Base-by-base conservation (phyloP, 2,888 invertebrate genomes). In the Habrosyne pyritoides region DNA sequence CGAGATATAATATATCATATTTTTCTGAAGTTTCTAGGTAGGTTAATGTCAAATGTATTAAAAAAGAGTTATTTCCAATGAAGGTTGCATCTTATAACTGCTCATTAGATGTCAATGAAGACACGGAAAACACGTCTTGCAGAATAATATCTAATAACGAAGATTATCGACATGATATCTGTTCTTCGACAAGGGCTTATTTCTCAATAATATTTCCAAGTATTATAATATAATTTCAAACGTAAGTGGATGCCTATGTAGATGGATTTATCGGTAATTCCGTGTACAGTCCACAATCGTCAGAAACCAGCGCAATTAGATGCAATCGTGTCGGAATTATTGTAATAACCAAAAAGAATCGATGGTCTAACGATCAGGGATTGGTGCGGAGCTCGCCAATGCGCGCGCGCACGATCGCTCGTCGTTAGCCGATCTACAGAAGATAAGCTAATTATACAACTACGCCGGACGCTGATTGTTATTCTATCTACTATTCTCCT, bases 321-420 rank as follows among this genome's bases (percentile, higher is more conserved):
- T 81, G 83, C 83, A 88, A 88, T 92, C 87, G 88, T 86, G 86
- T 82, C 72, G 84, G 81, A 90, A 91, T 92, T 91, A 92, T 92
- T 91, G 87, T 92, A 91, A 91, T 92, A 89, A 92, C 85, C 83
- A 84, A 91, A 91, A 91, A 91, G 84, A 90, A 90, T 90, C 84
- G 86, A 87, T 87, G 75, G 69, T 84, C 83, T 83, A 86, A 86
- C 85, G 82, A 87, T 79, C 81, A 77, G 70, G 75, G 76, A 92
- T 91, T 92, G 92, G 92, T 77, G 79, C 79, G 77, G 73, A 70
- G 75, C 74, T 78, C 81, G 74, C 92, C 92, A 91, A 91, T 92
- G 87, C 89, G 86, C 87, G 80, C 69, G 85, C 89, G 85, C 89
- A 82, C 81, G 81, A 82, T 64, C 72, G 67, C 63, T 64, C 75